phyloP scores from a whole-genome alignment of 2,797 vertebrate genomes.

The Enteromius trimaculatus region DNA sequence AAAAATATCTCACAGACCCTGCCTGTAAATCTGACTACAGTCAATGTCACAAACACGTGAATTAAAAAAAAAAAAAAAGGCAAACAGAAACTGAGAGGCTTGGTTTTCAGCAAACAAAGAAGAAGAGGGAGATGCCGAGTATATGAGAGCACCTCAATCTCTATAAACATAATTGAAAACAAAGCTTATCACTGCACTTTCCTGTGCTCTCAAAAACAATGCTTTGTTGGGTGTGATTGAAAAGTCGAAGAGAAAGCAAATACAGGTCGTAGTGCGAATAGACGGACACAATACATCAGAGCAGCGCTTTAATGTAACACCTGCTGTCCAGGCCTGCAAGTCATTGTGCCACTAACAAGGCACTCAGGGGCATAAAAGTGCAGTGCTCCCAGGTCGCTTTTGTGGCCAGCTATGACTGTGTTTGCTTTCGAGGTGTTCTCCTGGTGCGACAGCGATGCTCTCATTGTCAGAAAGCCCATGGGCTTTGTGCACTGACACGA shows the following conservation, averaged over 20 bases:
- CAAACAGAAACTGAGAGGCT: conserved; percentile 10
- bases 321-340: conserved; percentile 70
- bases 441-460: conserved; percentile 74
- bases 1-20: not conserved
- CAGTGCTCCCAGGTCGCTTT: conserved; percentile 70
- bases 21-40: not conserved
- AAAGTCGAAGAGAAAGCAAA: conserved; percentile 70
- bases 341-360: conserved; percentile 64
- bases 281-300: conserved; percentile 73
- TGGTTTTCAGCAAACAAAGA: conserved; percentile 44
- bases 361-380: conserved; percentile 74
- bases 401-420: conserved; percentile 69
- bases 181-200: conserved; percentile 53
- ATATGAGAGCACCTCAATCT: conserved; percentile 24
- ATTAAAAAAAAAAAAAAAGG: conserved; percentile 3
- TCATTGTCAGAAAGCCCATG: conserved; percentile 74
- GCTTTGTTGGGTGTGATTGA: conserved; percentile 69
- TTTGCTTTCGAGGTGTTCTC: conserved; percentile 87
- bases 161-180: conserved; percentile 47
- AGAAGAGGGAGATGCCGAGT: conserved; percentile 13
- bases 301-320: conserved; percentile 74
- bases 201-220: conserved; percentile 65
- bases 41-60: not conserved
- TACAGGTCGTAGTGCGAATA: conserved; percentile 64
- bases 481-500: conserved; percentile 83